phyloP scores from a whole-genome alignment of 2,888 invertebrate species.

The Hoplodrina blanda region DNA sequence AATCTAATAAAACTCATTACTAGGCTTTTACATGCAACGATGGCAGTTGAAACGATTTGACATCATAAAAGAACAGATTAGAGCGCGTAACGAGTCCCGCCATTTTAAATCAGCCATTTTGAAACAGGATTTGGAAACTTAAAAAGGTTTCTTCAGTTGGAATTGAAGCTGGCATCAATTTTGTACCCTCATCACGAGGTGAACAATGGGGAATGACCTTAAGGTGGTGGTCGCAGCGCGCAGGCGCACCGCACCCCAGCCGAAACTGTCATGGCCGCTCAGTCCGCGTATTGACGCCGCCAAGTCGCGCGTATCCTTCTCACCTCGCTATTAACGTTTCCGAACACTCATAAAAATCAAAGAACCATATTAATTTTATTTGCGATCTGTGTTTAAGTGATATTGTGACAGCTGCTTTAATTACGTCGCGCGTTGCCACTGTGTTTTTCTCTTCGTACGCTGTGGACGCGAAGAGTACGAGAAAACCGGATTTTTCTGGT shows the following conservation, averaged over 20 bases:
- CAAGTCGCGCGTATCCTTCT: slow-evolving; percentile 73
- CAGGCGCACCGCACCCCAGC: slow-evolving; percentile 83
- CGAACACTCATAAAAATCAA: slow-evolving; percentile 57
- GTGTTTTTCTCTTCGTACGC: slow-evolving; percentile 59
- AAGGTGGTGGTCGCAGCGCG: slow-evolving; percentile 74
- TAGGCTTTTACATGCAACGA: slow-evolving; percentile 48
- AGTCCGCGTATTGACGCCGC: slow-evolving; percentile 87
- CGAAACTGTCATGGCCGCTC: slow-evolving; percentile 86
- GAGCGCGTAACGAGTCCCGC: slow-evolving; percentile 50
- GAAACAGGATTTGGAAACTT: slow-evolving; percentile 69
- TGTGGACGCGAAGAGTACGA: slow-evolving; percentile 52
- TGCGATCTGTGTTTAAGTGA: slow-evolving; percentile 64
- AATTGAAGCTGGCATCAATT: slow-evolving; percentile 70
- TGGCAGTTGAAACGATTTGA: slow-evolving; percentile 52
- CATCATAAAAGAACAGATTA: slow-evolving; percentile 62
- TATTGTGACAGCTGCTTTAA: slow-evolving; percentile 62
- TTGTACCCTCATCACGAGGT: slow-evolving; percentile 69
- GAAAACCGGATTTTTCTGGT: slow-evolving; percentile 78
- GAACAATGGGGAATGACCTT: slow-evolving; percentile 86
- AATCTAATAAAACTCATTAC: slow-evolving; percentile 53
- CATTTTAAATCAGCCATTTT: slow-evolving; percentile 64
- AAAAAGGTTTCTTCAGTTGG: slow-evolving; percentile 76
- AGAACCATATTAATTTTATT: slow-evolving; percentile 56
- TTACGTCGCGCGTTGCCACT: slow-evolving; percentile 43
- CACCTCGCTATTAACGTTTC: slow-evolving; percentile 36